Evolutionary conservation across 2,113 vertebrate genomes (phyloP).

Genomic region (Neolamprologus variostigma): DNA sequence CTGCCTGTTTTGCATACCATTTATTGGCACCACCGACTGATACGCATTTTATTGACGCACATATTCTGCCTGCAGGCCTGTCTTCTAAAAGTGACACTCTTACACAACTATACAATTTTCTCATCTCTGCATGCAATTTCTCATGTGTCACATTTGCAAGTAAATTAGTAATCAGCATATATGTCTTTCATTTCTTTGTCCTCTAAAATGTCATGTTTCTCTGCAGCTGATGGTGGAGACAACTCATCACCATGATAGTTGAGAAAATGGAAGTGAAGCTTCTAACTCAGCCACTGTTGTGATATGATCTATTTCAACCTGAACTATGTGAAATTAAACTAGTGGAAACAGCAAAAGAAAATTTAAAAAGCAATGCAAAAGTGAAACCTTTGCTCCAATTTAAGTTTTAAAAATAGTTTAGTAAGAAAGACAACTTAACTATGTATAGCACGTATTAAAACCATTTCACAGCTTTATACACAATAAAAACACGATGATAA

Average conservation of each 20-base stretch:
- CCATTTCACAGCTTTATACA: not conserved
- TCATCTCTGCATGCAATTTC: not conserved
- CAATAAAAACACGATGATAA: not conserved
- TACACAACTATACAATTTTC: not conserved
- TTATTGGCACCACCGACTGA: not conserved
- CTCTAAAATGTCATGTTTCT: not conserved
- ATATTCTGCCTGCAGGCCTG: not conserved
- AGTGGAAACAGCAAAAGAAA: rapidly evolving
- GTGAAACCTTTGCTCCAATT: not conserved
- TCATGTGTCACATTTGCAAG: not conserved
- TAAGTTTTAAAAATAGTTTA: not conserved
- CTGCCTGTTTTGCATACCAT: not conserved
- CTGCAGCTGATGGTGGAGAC: not conserved
- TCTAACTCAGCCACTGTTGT: not conserved
- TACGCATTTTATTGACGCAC: not conserved
- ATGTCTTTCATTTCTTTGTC: not conserved
- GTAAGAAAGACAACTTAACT: not conserved
- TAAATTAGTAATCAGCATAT: not conserved
- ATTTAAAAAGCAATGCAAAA: not conserved
- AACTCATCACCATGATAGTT: not conserved
- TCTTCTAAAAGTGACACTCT: not conserved
- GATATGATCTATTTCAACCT: not conserved
- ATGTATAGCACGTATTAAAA: not conserved
- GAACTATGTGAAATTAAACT: not conserved
- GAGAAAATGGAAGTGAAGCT: not conserved